phyloP scores from a whole-genome alignment of 1,140 invertebrate species.

The Hormaphis cornu region DNA sequence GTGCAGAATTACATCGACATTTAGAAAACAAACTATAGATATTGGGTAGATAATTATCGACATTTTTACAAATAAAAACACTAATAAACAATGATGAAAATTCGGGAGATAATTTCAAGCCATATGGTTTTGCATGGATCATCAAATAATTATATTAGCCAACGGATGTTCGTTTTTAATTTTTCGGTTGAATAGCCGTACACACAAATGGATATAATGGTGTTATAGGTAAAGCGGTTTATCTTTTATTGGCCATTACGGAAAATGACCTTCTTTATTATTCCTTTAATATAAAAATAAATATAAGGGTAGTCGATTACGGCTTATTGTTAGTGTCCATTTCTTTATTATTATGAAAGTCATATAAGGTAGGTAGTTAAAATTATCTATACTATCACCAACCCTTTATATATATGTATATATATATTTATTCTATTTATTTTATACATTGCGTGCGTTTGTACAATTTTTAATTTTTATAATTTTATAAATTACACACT shows the following conservation, averaged over 20 bases:
- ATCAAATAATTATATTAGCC: slow-evolving; percentile 25
- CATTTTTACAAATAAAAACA: too few relatives aligned
- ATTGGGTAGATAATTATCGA: too few relatives aligned
- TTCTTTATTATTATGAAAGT: slow-evolving; percentile 6
- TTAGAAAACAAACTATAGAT: too few relatives aligned
- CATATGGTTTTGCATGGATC: slow-evolving; percentile 25
- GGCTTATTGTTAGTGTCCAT: not conserved
- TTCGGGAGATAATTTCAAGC: not conserved
- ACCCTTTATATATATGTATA: too few relatives aligned
- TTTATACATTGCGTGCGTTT: too few relatives aligned
- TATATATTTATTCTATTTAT: too few relatives aligned
- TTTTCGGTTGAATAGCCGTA: slow-evolving; percentile 18
- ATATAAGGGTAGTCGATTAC: not conserved
- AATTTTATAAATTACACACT: too few relatives aligned
- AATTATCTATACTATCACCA: too few relatives aligned
- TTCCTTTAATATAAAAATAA: slow-evolving; percentile 30
- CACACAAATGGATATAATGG: slow-evolving; percentile 10
- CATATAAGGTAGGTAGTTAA: slow-evolving; percentile 3
- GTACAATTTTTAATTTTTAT: too few relatives aligned
- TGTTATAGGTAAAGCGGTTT: slow-evolving; percentile 11
- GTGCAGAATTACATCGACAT: too few relatives aligned
- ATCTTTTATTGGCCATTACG: slow-evolving; percentile 10
- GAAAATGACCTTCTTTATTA: not conserved
- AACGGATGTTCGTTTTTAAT: slow-evolving; percentile 11
- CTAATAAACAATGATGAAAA: not conserved